phyloP scores from a whole-genome alignment of 2,888 invertebrate genomes.

The Aromia moschata region DNA sequence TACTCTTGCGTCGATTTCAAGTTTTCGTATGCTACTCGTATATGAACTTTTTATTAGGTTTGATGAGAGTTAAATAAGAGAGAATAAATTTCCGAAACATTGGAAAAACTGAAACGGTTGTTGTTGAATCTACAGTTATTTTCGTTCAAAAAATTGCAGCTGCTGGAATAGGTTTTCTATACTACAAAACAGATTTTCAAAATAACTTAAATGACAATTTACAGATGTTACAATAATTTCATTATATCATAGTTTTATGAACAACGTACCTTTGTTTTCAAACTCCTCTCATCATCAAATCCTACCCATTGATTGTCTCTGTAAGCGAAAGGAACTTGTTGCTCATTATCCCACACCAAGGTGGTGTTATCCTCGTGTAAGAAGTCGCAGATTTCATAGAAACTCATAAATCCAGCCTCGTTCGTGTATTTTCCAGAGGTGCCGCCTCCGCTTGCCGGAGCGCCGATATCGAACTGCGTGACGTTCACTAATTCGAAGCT shows the following conservation, averaged over 20 bases:
- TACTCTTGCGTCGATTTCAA: no score
- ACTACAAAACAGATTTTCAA: no score
- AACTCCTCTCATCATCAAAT: constrained; percentile 91
- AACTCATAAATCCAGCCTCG: constrained; percentile 94
- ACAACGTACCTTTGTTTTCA: constrained; percentile 82
- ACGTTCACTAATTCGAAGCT: constrained; percentile 88
- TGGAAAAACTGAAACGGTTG: no score
- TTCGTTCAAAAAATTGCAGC: no score
- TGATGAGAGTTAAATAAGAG: no score
- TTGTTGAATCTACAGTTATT: no score
- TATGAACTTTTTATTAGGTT: no score
- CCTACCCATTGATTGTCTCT: constrained; percentile 93
- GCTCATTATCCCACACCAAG: constrained; percentile 94
- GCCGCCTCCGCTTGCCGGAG: constrained; percentile 90
- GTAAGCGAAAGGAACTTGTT: constrained; percentile 95
- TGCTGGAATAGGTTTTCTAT: no score
- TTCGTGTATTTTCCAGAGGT: constrained; percentile 86
- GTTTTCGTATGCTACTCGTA: no score
- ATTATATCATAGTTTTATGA: not conserved
- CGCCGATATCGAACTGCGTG: constrained; percentile 91
- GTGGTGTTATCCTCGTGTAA: constrained; percentile 90
- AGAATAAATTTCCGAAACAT: no score
- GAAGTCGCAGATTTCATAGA: constrained; percentile 95
- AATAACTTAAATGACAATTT: no score
- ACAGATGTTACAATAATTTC: no score